Base-by-base conservation (phyloP, 2,113 vertebrate species). In the Seriola dumerili region DNA sequence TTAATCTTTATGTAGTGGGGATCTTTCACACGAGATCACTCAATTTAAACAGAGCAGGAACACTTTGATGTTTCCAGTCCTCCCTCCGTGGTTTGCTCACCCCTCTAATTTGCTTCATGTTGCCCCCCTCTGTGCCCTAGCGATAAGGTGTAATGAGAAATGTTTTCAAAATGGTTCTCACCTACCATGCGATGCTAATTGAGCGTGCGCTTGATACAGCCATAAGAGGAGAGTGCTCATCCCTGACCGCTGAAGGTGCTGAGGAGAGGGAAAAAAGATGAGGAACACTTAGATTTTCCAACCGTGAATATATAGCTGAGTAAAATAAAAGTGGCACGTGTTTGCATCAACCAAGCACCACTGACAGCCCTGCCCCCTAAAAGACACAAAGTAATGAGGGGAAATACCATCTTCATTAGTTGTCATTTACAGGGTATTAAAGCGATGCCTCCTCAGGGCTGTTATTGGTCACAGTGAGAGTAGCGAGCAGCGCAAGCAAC, bases 141-240 rank as follows among this genome's bases (percentile, higher is more conserved):
- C 58, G 93, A 94, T 94, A 94, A 93, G 92, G 92, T 94, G 92
- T 91, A 94, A 94, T 94, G 92, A 91, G 93, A 91, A 93, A 89
- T 89, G 88, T 92, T 93, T 90, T 86, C 75, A 83, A 78, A 87
- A 89, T 48, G 80, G 77, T 78, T 91, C 86, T 88, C 85, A 91
- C 93, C 84, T 90, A 86, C 85, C 83, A 85, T 72, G 91, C 40
- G 16, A 72, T 36, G 73, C 72, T 91, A 91, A 91, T 84, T 88
- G 90, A 83, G 79, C 4, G 13, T 71, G 69, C 68, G 61, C 63
- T 57, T 63, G 83, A 80, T 66, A 48, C 72, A 74, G 69, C 73
- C 61, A 52, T 11, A 6, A 85, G 76, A 84, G 72, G 72, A 55
- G 78, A 71, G 82, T 0, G 12, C 42, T 66, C 76, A 55, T 82